Conservation (phyloP, 2,113 vertebrate genomes). For the Chloropsis hardwickii region DNA sequence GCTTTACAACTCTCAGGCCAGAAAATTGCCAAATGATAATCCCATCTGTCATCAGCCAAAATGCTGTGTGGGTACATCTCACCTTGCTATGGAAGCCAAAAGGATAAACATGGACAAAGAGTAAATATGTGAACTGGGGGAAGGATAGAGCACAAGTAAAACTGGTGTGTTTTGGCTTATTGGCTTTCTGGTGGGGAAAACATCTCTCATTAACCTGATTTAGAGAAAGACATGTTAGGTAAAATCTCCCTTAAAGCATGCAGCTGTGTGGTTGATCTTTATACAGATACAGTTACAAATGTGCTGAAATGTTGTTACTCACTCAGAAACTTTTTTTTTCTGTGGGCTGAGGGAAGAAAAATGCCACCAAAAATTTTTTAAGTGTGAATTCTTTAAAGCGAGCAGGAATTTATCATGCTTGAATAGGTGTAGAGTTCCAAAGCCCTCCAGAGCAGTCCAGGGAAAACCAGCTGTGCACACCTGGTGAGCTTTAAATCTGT, state of each 20-base stretch:
- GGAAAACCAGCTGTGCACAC: slow-evolving; percentile 46
- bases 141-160: neutral
- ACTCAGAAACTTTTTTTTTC: neutral
- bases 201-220: neutral
- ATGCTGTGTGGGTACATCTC: neutral
- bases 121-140: neutral
- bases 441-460: neutral
- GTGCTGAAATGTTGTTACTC: neutral
- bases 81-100: neutral
- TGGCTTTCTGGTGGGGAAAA: neutral
- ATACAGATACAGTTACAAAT: neutral
- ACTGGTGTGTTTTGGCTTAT: neutral
- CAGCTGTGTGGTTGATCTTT: neutral
- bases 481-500: slow-evolving; percentile 55
- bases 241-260: neutral
- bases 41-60: neutral
- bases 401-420: slow-evolving; percentile 19
- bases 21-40: neutral
- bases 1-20: neutral
- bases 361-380: neutral
- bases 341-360: neutral
- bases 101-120: neutral
- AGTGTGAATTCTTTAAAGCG: neutral
- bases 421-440: slow-evolving; percentile 38
- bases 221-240: neutral